Conservation (phyloP, 2,113 vertebrate species). For the Ovis aries region ARS-UI_Ramb_v3.0 NC_056068.1:17957001-17957500, state of each 20-base stretch:
- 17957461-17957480: background rate
- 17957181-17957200: background rate
- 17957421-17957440: background rate
- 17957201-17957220: background rate
- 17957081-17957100: background rate
- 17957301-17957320: background rate
- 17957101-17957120: background rate
- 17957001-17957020: background rate
- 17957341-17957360: background rate
- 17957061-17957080: background rate
- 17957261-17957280: background rate
- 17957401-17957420: background rate
- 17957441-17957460: background rate
- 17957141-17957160: background rate
- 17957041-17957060: background rate
- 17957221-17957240: background rate
- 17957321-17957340: background rate
- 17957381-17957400: background rate
- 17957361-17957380: background rate
- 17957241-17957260: background rate
- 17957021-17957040: background rate
- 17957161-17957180: background rate
- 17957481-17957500: background rate
- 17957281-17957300: background rate
- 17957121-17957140: background rate